Conservation (phyloP, 2,888 invertebrate genomes). For the Choreutis nemorana region DNA sequence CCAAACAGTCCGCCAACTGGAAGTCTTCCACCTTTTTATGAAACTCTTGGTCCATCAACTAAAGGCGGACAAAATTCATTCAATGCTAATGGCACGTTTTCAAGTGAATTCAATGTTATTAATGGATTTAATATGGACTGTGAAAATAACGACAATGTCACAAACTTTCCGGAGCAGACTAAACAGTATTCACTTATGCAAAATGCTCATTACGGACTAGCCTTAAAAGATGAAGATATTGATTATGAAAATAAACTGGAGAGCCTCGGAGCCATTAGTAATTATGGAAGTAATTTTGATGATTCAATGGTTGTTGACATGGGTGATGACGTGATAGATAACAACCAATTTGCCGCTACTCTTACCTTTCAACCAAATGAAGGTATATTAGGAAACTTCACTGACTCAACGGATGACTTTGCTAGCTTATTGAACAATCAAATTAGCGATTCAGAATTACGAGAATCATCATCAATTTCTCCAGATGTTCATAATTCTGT, state of each 20-base stretch:
- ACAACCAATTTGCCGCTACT: slow-evolving; percentile 83
- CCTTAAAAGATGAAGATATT: slow-evolving; percentile 83
- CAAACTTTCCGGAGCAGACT: slow-evolving; percentile 60
- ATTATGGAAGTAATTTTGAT: slow-evolving; percentile 71
- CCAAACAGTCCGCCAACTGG: slow-evolving; percentile 89
- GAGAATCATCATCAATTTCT: slow-evolving; percentile 76
- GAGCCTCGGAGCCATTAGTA: slow-evolving; percentile 69
- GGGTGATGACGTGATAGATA: slow-evolving; percentile 80
- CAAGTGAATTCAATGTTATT: slow-evolving; percentile 74
- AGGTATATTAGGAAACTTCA: slow-evolving; percentile 78
- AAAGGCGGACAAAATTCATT: slow-evolving; percentile 81
- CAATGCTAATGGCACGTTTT: slow-evolving; percentile 72
- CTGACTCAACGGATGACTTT: slow-evolving; percentile 83
- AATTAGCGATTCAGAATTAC: slow-evolving; percentile 70
- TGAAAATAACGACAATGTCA: slow-evolving; percentile 71
- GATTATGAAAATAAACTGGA: slow-evolving; percentile 81
- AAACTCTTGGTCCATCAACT: slow-evolving; percentile 70
- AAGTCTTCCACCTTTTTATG: slow-evolving; percentile 88
- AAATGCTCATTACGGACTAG: slow-evolving; percentile 82
- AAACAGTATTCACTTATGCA: slow-evolving; percentile 83
- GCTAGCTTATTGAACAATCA: slow-evolving; percentile 78
- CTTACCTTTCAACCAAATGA: slow-evolving; percentile 83
- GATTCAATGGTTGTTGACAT: slow-evolving; percentile 88
- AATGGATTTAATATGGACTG: slow-evolving; percentile 80
- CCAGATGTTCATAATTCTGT: slow-evolving; percentile 71